Evolutionary conservation across 1,140 invertebrate genomes (phyloP).

Genomic region (Drosophila ogumai): DNA sequence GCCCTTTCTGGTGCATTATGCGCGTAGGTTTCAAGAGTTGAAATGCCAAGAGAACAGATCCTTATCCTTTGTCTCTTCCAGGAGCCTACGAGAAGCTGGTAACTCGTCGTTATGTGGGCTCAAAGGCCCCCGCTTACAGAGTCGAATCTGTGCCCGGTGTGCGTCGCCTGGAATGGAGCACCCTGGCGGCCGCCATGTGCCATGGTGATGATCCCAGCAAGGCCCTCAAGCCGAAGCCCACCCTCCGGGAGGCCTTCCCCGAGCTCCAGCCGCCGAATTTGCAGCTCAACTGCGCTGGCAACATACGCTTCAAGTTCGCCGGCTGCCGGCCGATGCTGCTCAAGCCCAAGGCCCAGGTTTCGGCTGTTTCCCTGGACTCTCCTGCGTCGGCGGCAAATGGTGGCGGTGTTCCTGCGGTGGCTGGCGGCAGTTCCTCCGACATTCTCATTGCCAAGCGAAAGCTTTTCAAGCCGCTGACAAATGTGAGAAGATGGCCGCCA

Average conservation of each 20-base stretch:
- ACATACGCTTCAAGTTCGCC: constrained; percentile 80
- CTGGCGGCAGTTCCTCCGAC: constrained; percentile 53
- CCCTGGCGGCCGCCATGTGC: constrained; percentile 81
- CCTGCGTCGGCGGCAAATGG: constrained; percentile 33
- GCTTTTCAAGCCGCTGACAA: constrained; percentile 76
- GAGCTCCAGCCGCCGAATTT: constrained; percentile 69
- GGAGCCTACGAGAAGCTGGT: constrained; percentile 55
- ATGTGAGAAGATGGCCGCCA: constrained; percentile 53
- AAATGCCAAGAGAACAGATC: fast-evolving
- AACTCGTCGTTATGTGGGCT: constrained; percentile 27
- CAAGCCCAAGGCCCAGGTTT: constrained; percentile 56
- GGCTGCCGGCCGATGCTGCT: constrained; percentile 75
- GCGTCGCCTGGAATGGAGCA: constrained; percentile 78
- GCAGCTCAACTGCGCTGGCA: constrained; percentile 67
- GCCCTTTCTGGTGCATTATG: constrained; percentile 75
- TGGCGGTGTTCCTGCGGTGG: constrained; percentile 17
- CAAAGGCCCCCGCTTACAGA: constrained; percentile 47
- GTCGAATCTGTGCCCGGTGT: constrained; percentile 68
- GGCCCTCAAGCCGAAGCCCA: constrained; percentile 73
- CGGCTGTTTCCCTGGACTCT: constrained; percentile 26
- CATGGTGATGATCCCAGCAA: constrained; percentile 80
- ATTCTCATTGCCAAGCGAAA: constrained; percentile 77
- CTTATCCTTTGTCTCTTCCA: constrained; percentile 11
- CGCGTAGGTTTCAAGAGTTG: constrained; percentile 22
- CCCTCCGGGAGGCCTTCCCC: constrained; percentile 65